These are phyloP conservation scores for Kryptolebias marmoratus DNA, from an alignment of 2,113 vertebrate species.

Conservation along the genomic window DNA sequence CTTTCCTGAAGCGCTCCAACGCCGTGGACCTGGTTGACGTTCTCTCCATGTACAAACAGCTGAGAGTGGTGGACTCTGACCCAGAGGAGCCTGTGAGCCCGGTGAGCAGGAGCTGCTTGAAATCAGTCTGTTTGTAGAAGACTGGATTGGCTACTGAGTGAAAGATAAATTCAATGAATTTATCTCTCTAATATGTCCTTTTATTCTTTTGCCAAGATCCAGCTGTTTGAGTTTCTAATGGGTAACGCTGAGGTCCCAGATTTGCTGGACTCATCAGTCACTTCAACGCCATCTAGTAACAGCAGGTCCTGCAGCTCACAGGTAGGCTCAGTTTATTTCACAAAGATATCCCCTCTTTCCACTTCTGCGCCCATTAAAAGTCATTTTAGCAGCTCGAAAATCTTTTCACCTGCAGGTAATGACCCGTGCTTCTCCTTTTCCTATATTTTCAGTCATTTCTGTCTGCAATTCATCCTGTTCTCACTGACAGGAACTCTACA, in stretches of 20 bases:
- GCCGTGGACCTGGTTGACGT: constrained; percentile 91
- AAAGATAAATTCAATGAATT: constrained; percentile 16
- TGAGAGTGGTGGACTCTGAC: constrained; percentile 72
- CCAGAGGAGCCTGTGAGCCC: constrained; percentile 75
- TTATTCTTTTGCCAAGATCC: constrained; percentile 75
- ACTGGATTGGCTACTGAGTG: constrained; percentile 26
- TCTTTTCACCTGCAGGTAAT: constrained; percentile 38
- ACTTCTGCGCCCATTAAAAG: background rate
- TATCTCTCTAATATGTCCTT: constrained; percentile 22
- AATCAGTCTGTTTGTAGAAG: constrained; percentile 27
- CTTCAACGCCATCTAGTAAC: constrained; percentile 70
- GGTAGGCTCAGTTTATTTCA: constrained; percentile 54
- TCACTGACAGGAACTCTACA: constrained; percentile 73
- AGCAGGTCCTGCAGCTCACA: constrained; percentile 55
- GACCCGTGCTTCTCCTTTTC: constrained; percentile 37
- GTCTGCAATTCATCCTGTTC: constrained; percentile 53
- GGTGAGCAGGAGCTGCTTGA: constrained; percentile 81
- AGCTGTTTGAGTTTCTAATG: constrained; percentile 86
- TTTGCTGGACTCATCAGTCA: constrained; percentile 48
- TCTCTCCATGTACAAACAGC: constrained; percentile 77
- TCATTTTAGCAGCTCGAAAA: constrained; percentile 42
- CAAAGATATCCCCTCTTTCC: background rate
- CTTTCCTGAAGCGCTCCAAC: constrained; percentile 87
- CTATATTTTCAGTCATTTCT: constrained; percentile 1
- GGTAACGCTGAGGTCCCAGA: constrained; percentile 60